Conservation (phyloP, 2,797 vertebrate species). For the Pantherophis vulpinus region DNA sequence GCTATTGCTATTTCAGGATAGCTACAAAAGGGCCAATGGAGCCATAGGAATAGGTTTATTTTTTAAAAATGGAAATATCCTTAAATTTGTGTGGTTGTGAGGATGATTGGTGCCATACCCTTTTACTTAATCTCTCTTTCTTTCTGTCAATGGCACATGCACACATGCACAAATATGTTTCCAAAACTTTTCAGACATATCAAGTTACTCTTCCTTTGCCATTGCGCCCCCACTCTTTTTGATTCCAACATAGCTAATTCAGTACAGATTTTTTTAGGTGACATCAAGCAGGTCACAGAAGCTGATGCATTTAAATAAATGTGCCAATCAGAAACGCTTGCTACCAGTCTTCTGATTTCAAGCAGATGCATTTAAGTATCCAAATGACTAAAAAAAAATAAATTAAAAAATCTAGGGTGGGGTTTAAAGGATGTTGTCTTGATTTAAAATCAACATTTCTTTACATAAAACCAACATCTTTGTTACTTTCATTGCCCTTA, state of each 20-base stretch:
- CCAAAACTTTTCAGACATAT: not conserved
- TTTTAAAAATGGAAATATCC: not conserved
- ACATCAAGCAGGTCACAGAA: not conserved
- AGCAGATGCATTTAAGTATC: not conserved
- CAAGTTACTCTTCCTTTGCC: no score
- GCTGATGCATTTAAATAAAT: not conserved
- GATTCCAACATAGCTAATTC: no score
- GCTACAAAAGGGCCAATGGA: not conserved
- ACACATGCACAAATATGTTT: not conserved
- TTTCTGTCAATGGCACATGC: no score
- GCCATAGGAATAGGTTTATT: not conserved
- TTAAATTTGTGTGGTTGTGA: not conserved
- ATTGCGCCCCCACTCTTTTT: no score
- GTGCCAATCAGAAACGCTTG: not conserved
- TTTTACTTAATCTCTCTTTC: no score
- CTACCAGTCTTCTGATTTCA: not conserved
- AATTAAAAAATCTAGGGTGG: not conserved
- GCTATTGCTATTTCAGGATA: no score
- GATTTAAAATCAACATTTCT: no score
- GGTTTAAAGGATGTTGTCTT: not conserved
- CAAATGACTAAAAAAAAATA: not conserved
- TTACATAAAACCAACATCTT: not conserved
- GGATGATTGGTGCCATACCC: not conserved
- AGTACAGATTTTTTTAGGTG: not conserved
- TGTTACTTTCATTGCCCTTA: not conserved